These are phyloP conservation scores for Trochalopteron elliotii DNA, from an alignment of 2,113 vertebrate species.

Conservation along the genomic window DNA sequence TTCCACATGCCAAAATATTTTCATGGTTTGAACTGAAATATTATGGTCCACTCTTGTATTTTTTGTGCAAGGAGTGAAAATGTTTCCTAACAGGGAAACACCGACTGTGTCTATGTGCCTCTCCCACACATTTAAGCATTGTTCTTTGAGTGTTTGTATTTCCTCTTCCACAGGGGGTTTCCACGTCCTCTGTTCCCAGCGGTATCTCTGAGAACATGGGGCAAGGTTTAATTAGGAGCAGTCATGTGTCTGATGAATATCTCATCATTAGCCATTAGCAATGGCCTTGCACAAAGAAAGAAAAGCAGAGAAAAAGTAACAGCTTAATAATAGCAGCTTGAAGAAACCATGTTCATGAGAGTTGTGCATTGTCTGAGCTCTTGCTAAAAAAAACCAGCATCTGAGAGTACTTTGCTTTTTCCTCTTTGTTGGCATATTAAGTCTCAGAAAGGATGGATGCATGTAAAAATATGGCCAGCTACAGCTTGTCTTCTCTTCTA, in stretches of 20 bases:
- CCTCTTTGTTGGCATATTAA: neutral
- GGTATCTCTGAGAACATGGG: slow-evolving; percentile 31
- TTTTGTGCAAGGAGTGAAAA: neutral
- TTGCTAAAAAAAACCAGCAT: neutral
- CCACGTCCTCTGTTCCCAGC: slow-evolving; percentile 22
- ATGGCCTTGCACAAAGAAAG: neutral
- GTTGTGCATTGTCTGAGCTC: neutral
- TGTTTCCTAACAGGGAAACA: neutral
- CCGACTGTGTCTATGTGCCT: neutral
- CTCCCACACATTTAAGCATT: neutral
- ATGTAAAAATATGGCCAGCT: neutral
- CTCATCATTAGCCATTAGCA: slow-evolving; percentile 43
- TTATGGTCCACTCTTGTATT: neutral
- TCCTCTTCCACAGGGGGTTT: slow-evolving; percentile 28
- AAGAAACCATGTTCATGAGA: neutral
- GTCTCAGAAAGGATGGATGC: neutral
- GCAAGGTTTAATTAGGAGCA: slow-evolving; percentile 60
- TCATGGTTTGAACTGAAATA: neutral
- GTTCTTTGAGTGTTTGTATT: neutral
- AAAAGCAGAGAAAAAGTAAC: neutral
- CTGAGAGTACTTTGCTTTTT: neutral
- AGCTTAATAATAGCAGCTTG: slow-evolving; percentile 1
- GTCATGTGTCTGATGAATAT: slow-evolving; percentile 54
- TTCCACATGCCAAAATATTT: neutral
- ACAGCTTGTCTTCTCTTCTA: neutral